A percentile compares a stretch with the other conserved stretches of the same genome.
phyloP scores from a whole-genome alignment of 2,888 invertebrate species.

The Hyalella azteca region DNA sequence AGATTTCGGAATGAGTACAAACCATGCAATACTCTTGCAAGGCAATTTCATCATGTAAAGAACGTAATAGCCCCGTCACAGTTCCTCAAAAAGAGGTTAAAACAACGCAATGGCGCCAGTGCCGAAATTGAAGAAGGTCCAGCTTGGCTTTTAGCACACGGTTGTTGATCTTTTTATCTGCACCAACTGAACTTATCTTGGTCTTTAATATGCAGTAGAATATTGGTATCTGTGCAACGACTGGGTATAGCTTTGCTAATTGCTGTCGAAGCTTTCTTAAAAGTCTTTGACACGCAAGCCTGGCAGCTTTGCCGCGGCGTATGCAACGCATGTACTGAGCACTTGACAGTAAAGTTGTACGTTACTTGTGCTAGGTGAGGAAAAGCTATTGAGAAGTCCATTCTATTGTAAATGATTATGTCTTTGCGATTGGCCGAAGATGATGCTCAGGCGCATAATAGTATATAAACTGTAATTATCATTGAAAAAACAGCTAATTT shows the following conservation, averaged over 20 bases:
- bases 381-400: too few relatives aligned
- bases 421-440: too few relatives aligned
- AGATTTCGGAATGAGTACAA: conserved; percentile 1
- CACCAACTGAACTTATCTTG: neutral
- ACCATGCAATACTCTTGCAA: neutral
- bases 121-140: neutral
- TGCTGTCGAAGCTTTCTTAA: conserved; percentile 15
- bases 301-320: too few relatives aligned
- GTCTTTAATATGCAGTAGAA: conserved; percentile 4
- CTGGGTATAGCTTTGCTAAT: conserved; percentile 19
- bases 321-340: neutral
- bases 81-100: neutral
- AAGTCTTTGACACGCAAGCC: conserved; percentile 16
- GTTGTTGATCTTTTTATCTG: conserved; percentile 16
- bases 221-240: conserved; percentile 17
- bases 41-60: neutral
- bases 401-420: too few relatives aligned
- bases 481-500: too few relatives aligned
- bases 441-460: too few relatives aligned
- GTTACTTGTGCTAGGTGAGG: too few relatives aligned
- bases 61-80: neutral
- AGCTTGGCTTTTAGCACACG: neutral
- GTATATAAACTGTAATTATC: too few relatives aligned
- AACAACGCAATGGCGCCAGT: neutral
- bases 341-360: too few relatives aligned